Evolutionary conservation across 2,113 vertebrate species (phyloP).

Genomic region (Heptranchias perlo): DNA sequence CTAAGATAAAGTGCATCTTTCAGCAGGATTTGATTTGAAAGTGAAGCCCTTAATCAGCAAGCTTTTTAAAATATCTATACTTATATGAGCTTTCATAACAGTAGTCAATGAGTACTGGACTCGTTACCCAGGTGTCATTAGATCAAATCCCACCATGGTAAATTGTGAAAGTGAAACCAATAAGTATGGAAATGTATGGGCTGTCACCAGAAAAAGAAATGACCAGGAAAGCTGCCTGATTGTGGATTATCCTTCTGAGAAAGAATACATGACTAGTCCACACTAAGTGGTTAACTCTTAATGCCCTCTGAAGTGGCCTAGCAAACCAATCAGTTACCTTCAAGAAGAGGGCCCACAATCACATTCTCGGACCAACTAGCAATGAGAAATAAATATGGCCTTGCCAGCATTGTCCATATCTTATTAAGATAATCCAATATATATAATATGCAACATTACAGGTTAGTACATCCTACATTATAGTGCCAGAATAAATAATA

Average conservation of each 20-base stretch:
- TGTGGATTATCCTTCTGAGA: background rate
- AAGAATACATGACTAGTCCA: background rate
- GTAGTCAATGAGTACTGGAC: background rate
- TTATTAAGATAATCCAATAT: background rate
- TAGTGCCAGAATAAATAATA: background rate
- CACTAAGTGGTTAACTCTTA: background rate
- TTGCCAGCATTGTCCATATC: background rate
- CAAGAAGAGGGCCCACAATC: background rate
- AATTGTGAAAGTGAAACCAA: background rate
- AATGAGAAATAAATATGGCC: background rate
- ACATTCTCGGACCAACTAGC: background rate
- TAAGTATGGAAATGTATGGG: background rate
- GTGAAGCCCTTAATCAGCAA: background rate
- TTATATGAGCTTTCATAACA: background rate
- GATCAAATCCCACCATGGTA: background rate
- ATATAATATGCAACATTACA: background rate
- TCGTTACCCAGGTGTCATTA: background rate
- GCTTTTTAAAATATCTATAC: background rate
- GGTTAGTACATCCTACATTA: background rate
- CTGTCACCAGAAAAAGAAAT: background rate
- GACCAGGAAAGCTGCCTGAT: background rate
- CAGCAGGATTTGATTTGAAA: background rate
- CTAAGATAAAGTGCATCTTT: background rate
- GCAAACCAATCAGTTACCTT: background rate
- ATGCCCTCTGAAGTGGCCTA: background rate